Percentiles rank a stretch among this genome's conserved stretches.
These are phyloP conservation scores for Suricata suricatta DNA, from an alignment of 2,113 vertebrate species.

Conservation along the genomic window DNA sequence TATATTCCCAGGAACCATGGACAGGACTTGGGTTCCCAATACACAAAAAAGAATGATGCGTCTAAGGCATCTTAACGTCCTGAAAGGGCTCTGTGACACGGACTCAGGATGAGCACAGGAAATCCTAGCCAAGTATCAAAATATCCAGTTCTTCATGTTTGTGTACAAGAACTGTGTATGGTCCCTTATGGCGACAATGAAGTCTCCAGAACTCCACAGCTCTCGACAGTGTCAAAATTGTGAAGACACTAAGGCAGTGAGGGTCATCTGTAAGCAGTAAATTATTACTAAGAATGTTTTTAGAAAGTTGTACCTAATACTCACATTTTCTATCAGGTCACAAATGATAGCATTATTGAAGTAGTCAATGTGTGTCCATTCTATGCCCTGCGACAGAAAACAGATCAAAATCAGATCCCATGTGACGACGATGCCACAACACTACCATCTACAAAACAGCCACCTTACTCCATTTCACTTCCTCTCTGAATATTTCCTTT, in stretches of 20 bases:
- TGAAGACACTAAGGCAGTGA: neutral
- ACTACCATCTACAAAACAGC: neutral
- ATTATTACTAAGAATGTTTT: neutral
- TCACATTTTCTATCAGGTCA: conserved; percentile 99
- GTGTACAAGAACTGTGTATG: neutral
- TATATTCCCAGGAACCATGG: neutral
- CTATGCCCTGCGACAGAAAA: conserved; percentile 91
- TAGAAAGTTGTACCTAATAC: conserved; percentile 77
- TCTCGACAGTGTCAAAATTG: neutral
- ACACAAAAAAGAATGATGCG: neutral
- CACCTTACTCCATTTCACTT: neutral
- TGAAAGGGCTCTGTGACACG: neutral
- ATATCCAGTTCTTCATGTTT: neutral
- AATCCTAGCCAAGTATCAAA: neutral
- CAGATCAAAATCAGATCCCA: conserved; percentile 34
- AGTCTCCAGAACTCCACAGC: neutral
- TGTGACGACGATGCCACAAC: neutral
- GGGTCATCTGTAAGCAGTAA: accelerated
- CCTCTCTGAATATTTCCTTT: neutral
- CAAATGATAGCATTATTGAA: conserved; percentile 99
- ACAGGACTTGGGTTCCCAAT: neutral
- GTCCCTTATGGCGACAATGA: neutral
- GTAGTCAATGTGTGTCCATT: conserved; percentile 99
- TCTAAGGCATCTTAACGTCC: too few species aligned
- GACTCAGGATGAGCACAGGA: accelerated